Evolutionary conservation across 2,113 vertebrate species (phyloP).

Genomic region (Cinclus mexicanus): DNA sequence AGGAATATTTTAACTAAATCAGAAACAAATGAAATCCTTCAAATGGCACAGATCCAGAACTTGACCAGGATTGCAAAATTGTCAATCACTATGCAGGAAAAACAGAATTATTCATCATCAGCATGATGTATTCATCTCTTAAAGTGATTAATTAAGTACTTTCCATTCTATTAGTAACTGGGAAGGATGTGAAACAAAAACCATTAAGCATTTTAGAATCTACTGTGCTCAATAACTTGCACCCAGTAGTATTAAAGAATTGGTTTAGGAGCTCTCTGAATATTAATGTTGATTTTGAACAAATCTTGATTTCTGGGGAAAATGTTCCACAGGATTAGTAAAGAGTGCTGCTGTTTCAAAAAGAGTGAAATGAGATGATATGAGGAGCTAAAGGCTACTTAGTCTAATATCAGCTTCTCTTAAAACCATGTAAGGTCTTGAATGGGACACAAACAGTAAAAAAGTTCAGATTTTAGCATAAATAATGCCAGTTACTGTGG

Average conservation of each 20-base stretch:
- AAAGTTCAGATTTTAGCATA: neutral
- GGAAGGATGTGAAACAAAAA: constrained; percentile 61
- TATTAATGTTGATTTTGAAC: constrained; percentile 44
- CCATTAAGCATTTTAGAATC: constrained; percentile 52
- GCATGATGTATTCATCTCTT: constrained; percentile 53
- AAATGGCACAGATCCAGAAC: constrained; percentile 47
- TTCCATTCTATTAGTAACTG: constrained; percentile 56
- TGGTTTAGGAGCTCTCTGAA: constrained; percentile 38
- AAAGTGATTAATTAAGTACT: constrained; percentile 57
- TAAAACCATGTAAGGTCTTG: neutral
- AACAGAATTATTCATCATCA: constrained; percentile 53
- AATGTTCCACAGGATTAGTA: neutral
- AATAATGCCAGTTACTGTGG: neutral
- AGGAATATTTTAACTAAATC: constrained; percentile 53
- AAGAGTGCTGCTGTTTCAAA: neutral
- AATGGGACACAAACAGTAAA: neutral
- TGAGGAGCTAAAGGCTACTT: neutral
- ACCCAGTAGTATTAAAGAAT: constrained; percentile 29
- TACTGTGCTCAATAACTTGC: constrained; percentile 7
- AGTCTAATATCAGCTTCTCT: neutral
- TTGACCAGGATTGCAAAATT: constrained; percentile 50
- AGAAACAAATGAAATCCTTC: constrained; percentile 50
- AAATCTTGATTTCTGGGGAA: neutral
- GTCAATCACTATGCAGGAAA: constrained; percentile 58
- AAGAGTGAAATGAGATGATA: neutral